A percentile compares a stretch with the other conserved stretches of the same genome.
These are phyloP conservation scores for Sesia apiformis DNA, from an alignment of 2,888 invertebrate species.

Conservation along the genomic window DNA sequence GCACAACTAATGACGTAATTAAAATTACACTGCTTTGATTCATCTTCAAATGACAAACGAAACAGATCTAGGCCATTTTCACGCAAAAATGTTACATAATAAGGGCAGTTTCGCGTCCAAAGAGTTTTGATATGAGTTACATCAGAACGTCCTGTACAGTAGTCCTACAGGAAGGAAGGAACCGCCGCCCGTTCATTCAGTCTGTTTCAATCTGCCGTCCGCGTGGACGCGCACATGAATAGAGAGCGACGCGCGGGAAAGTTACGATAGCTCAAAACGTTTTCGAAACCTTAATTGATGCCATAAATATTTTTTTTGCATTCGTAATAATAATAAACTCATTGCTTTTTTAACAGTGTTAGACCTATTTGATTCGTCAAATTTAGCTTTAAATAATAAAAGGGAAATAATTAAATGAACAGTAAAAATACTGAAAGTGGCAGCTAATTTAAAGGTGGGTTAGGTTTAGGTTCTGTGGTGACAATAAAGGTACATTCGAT, in stretches of 20 bases:
- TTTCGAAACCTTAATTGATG: no score
- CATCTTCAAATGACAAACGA: not conserved
- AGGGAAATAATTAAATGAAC: no score
- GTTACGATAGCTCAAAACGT: not conserved
- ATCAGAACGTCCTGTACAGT: not conserved
- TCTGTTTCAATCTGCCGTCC: not conserved
- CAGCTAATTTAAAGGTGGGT: no score
- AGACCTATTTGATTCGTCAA: no score
- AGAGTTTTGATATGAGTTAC: not conserved
- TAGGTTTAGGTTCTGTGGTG: no score
- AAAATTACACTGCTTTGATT: not conserved
- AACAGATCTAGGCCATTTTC: not conserved
- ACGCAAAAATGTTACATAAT: not conserved
- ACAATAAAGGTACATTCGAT: no score
- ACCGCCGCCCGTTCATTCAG: slow-evolving; percentile 1
- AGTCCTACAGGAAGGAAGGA: slow-evolving; percentile 1
- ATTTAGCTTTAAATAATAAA: no score
- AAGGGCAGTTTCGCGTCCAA: not conserved
- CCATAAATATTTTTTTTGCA: no score
- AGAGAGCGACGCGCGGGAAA: not conserved
- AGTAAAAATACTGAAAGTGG: no score
- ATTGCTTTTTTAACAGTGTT: no score
- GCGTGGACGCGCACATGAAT: not conserved
- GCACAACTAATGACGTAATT: not conserved
- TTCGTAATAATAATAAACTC: no score